Evolutionary conservation across 2,113 vertebrate genomes (phyloP), one percentile per base, ranked within the genome.

Genomic region (Beaufortia kweichowensis): DNA sequence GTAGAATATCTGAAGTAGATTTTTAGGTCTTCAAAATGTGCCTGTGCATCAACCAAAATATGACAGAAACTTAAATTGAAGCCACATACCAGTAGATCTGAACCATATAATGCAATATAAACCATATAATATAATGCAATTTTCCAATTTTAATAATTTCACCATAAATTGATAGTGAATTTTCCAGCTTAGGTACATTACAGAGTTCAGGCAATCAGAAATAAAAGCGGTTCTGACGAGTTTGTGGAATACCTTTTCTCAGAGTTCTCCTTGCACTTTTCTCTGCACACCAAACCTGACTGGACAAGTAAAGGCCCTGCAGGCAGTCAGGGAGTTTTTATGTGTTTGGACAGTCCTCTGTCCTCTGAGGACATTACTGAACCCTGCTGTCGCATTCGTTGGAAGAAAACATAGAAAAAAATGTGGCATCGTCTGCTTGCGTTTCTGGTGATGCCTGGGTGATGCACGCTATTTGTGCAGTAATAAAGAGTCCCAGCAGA

Each of bases 271-370:
- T 55, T 56, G 69, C 39, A 67, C 68, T 73, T 63, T 46, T 73
- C 63, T 79, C 79, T 70, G 75, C 76, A 79, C 78, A 89, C 80
- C 79, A 86, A 87, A 88, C 82, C 81, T 82, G 79, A 83, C 82
- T 85, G 86, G 79, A 69, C 61, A 80, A 57, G 78, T 57, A 21
- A 67, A 75, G 50, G 73, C 80, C 86, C 84, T 79, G 79, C 77
- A 84, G 87, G 85, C 78, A 83, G 74, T 74, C 85, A 67, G 67
- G 85, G 84, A 88, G 57, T 74, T 77, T 82, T 86, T 82, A 84
- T 87, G 69, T 73, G 82, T 82, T 87, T 83, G 79, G 84, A 85
- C 87, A 81, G 76, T 84, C 79, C 67, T 57, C 78, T 75, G 81
- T 82, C 79, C 85, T 77, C 17, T 62, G 29, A 79, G 79, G 64